phyloP scores from a whole-genome alignment of 2,113 vertebrate species.

The Propithecus coquereli region DNA sequence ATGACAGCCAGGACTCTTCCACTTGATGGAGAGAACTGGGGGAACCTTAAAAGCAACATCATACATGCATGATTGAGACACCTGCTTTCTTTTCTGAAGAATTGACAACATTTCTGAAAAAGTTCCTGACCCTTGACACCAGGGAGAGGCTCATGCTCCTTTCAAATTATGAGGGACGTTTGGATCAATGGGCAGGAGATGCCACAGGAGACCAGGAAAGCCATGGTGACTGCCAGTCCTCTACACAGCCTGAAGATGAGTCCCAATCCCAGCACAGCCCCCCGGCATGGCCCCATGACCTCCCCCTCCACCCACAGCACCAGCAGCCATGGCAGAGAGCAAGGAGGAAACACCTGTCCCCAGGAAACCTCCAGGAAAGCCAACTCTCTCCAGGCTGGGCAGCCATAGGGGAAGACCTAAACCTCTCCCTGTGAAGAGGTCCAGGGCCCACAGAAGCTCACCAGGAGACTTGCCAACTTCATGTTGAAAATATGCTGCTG shows the following conservation, averaged over 20 bases:
- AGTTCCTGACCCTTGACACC: not conserved
- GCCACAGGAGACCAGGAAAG: slow-evolving; percentile 17
- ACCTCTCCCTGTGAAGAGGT: slow-evolving; percentile 86
- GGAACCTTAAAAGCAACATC: too few relatives aligned
- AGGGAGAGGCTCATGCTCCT: not conserved
- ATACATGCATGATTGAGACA: too few relatives aligned
- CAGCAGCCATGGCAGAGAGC: slow-evolving; percentile 77
- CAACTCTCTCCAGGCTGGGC: slow-evolving; percentile 82
- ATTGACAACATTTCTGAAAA: too few relatives aligned
- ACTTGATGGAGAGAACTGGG: not conserved
- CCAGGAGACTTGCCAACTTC: slow-evolving; percentile 86
- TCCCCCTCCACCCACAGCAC: slow-evolving; percentile 89
- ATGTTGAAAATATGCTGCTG: slow-evolving; percentile 88
- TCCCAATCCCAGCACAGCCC: slow-evolving; percentile 81
- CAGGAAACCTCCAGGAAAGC: slow-evolving; percentile 83
- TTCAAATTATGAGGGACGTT: not conserved
- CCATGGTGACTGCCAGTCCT: slow-evolving; percentile 84
- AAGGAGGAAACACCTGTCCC: slow-evolving; percentile 86
- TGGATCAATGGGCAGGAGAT: not conserved
- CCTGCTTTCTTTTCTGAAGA: too few relatives aligned
- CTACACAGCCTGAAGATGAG: slow-evolving; percentile 79
- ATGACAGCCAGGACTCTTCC: not conserved
- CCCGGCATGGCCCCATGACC: slow-evolving; percentile 82
- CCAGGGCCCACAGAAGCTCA: slow-evolving; percentile 80
- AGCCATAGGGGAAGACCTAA: slow-evolving; percentile 80